Base-by-base conservation (phyloP, 2,797 vertebrate species). In the Channallabes apus region DNA sequence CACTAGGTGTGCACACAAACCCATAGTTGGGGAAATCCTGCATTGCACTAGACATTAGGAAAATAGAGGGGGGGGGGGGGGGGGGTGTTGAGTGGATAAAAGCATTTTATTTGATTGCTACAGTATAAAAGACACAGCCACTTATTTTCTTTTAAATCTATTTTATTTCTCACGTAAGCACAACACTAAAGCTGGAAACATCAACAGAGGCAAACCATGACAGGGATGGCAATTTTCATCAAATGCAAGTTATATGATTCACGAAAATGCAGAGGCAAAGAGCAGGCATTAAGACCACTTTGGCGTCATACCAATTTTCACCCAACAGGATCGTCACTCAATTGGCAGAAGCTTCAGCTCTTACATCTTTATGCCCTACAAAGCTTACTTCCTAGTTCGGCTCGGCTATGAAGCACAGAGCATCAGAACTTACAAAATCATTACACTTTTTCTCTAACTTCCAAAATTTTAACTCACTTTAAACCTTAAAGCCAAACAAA, bases 401-500 rank as follows among this genome's bases (percentile, higher is more conserved):
- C n/a, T 32, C 38, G 11, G 78, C 41, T 29, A 67, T 29, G 41
- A 67, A 3, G 1, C 38, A 12, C 27, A 38, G 17, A 67, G 79
- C 62, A 81, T 67, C 41, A 54, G 41, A 80, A 80, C n/a, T 27
- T 38, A 38, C 14, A 79, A 64, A 51, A 18, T 59, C 24, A 51
- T 79, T 8, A 79, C 76, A 22, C 8, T 46, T 14, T 32, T 18
- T 78, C 27, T 46, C 29, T 3, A 32, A 32, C n/a, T 54, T 80
- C 4, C 59, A 64, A 41, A 46, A 46, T 18, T 80, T n/a, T 79
- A 65, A 51, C 24, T 79, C 62, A 67, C 59, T 67, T 77, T 58
- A 69, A 76, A 81, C 54, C 32, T 35, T 73, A 86, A 75, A 90
- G 88, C 91, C 91, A 92, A 92, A 91, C 71, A 90, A 90, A 89